Percentiles rank a stretch among this genome's conserved stretches.
Evolutionary conservation across 2,888 invertebrate species (phyloP).

Genomic region (Strigamia maritima): DNA sequence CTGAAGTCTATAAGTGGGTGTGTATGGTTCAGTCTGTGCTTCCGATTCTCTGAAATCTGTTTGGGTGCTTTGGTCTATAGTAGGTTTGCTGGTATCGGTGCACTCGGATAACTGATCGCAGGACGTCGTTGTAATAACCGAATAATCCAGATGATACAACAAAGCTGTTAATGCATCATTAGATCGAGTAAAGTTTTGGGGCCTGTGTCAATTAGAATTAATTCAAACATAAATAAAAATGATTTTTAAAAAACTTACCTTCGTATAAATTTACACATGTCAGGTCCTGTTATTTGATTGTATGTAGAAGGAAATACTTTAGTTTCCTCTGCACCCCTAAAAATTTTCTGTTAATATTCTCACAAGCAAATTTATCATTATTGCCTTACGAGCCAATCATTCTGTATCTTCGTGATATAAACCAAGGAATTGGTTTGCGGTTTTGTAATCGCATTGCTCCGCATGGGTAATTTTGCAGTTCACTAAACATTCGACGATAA

Average conservation of each 20-base stretch:
- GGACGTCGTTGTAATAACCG: not conserved
- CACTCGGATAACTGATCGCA: not conserved
- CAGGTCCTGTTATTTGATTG: not conserved
- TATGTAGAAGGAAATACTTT: not conserved
- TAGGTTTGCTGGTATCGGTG: not conserved
- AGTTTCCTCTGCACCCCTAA: not conserved
- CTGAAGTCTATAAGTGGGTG: conserved; percentile 61
- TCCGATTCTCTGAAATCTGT: conserved; percentile 71
- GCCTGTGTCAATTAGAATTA: too few species aligned
- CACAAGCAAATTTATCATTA: not conserved
- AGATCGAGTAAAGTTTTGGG: not conserved
- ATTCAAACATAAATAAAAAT: too few species aligned
- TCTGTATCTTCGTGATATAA: not conserved
- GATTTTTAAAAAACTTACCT: not conserved
- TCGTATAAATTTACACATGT: not conserved
- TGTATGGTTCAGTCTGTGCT: conserved; percentile 74
- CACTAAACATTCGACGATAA: conserved; percentile 19
- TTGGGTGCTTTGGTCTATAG: conserved; percentile 60
- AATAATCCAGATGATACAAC: not conserved
- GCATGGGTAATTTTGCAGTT: not conserved
- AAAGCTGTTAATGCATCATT: not conserved
- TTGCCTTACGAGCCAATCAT: not conserved
- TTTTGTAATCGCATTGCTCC: not conserved
- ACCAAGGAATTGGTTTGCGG: conserved; percentile 22
- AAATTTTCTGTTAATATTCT: not conserved